Evolutionary conservation across 2,888 invertebrate species (phyloP).

Genomic region (Plebejus argus): DNA sequence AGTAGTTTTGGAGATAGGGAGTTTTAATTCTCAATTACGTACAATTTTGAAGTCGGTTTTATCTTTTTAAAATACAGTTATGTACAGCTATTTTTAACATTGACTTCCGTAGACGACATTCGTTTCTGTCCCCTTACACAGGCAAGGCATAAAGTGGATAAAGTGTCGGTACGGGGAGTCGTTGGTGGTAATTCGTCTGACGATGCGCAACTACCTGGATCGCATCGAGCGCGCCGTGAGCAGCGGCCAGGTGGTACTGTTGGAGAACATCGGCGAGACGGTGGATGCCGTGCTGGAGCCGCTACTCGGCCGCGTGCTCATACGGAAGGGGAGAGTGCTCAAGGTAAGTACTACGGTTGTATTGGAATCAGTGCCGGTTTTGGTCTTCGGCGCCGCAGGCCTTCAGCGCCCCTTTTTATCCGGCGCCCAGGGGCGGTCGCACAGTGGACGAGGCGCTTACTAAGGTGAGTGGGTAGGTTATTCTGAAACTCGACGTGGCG

Average conservation of each 20-base stretch:
- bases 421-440: too few relatives aligned
- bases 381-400: too few relatives aligned
- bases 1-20: too few relatives aligned
- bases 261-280: constrained; percentile 94
- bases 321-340: constrained; percentile 90
- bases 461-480: background rate
- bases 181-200: constrained; percentile 88
- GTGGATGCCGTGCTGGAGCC: constrained; percentile 96
- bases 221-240: constrained; percentile 87
- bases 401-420: too few relatives aligned
- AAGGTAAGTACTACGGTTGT: constrained; percentile 58
- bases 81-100: too few relatives aligned
- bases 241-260: constrained; percentile 87
- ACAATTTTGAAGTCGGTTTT: too few relatives aligned
- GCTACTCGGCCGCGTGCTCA: constrained; percentile 91
- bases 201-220: constrained; percentile 91
- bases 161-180: constrained; percentile 90
- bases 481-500: constrained; percentile 43
- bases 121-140: constrained; percentile 44
- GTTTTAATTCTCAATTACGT: too few relatives aligned
- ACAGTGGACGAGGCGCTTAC: too few relatives aligned
- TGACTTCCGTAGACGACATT: background rate
- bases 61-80: too few relatives aligned
- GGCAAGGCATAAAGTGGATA: constrained; percentile 97
- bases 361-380: too few relatives aligned